These are phyloP conservation scores for Antheraea pernyi DNA, from an alignment of 1,140 invertebrate genomes.

Conservation along the genomic window DNA sequence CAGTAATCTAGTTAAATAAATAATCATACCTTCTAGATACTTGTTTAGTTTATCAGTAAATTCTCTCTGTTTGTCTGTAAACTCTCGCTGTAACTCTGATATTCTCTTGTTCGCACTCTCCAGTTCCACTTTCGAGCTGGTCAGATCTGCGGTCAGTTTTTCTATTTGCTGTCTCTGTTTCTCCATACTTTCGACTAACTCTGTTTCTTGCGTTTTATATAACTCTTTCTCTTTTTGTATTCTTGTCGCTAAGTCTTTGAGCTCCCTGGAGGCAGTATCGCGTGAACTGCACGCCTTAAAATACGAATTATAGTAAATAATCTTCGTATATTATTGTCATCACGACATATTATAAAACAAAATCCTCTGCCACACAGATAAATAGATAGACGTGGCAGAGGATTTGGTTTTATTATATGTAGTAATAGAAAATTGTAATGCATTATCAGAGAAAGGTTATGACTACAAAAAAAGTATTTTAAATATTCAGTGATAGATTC, in stretches of 20 bases:
- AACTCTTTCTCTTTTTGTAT: slow-evolving; percentile 58
- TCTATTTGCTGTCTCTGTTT: slow-evolving; percentile 65
- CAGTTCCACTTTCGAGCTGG: slow-evolving; percentile 49
- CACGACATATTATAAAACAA: no score
- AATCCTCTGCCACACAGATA: no score
- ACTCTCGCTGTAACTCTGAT: slow-evolving; percentile 68
- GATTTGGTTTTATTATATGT: no score
- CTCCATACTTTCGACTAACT: slow-evolving; percentile 60
- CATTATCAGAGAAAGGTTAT: no score
- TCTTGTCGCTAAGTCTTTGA: slow-evolving; percentile 59
- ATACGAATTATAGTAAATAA: background rate
- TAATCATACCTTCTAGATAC: slow-evolving; percentile 49
- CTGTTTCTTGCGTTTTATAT: slow-evolving; percentile 59
- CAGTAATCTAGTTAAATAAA: no score
- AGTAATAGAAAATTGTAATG: no score
- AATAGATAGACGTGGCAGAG: no score
- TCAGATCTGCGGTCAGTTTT: slow-evolving; percentile 51
- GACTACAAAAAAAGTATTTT: no score
- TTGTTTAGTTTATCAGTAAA: slow-evolving; percentile 68
- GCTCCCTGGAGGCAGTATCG: slow-evolving; percentile 54
- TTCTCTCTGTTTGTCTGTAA: slow-evolving; percentile 69
- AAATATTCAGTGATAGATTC: no score
- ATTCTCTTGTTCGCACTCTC: slow-evolving; percentile 69
- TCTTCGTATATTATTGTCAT: no score
- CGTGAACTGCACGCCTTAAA: slow-evolving; percentile 59